A percentile compares a stretch with the other conserved stretches of the same genome.
phyloP scores from a whole-genome alignment of 2,888 invertebrate genomes.

The Mesorhabditis sp. region DNA sequence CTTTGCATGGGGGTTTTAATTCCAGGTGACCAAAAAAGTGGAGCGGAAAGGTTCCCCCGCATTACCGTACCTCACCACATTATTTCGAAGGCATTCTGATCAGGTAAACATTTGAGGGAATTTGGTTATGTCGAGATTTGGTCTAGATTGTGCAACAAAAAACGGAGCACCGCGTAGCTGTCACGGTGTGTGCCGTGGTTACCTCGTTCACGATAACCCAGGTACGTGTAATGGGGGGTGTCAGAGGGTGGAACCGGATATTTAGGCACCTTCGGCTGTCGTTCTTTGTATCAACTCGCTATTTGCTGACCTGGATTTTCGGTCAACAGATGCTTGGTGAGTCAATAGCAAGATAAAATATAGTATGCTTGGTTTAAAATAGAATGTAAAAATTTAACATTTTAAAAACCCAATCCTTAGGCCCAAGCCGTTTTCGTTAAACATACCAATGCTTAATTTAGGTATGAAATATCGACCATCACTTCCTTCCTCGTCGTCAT shows the following conservation, averaged over 20 bases:
- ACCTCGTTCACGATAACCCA: slow-evolving; percentile 52
- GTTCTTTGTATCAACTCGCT: slow-evolving; percentile 40
- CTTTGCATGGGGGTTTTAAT: neutral
- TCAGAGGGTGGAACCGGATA: neutral
- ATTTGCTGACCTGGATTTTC: neutral
- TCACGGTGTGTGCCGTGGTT: slow-evolving; percentile 50
- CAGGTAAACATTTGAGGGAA: slow-evolving; percentile 18
- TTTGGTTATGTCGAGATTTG: neutral
- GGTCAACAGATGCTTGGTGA: neutral
- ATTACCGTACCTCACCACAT: slow-evolving; percentile 28
- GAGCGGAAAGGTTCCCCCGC: slow-evolving; percentile 14
- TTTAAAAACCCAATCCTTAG: too few relatives aligned
- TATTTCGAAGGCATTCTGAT: slow-evolving; percentile 35
- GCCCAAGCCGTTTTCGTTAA: too few relatives aligned
- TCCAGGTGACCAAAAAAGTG: neutral
- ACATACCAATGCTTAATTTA: slow-evolving; percentile 11
- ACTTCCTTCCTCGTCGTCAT: slow-evolving; percentile 43
- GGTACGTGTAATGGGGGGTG: slow-evolving; percentile 13
- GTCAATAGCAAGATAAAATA: neutral
- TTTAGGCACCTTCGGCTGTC: slow-evolving; percentile 40
- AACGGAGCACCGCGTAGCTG: slow-evolving; percentile 48
- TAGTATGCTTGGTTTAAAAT: too few relatives aligned
- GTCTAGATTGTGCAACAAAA: slow-evolving; percentile 34
- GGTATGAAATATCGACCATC: slow-evolving; percentile 30
- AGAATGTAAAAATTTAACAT: too few relatives aligned